These are phyloP conservation scores for Schizaphis graminum DNA, from an alignment of 2,888 invertebrate genomes.

Conservation along the genomic window DNA sequence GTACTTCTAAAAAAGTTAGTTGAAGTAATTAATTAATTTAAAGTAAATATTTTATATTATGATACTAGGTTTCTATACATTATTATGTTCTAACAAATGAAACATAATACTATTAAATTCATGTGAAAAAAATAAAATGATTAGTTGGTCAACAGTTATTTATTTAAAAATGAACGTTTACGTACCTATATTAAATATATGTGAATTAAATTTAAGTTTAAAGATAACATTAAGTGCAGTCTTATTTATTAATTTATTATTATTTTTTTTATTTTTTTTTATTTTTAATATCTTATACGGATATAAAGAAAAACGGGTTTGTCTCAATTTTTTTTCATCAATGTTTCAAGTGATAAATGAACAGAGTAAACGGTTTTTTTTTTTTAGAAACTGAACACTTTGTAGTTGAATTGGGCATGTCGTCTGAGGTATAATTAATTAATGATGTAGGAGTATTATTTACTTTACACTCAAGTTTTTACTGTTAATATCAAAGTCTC, in stretches of 20 bases:
- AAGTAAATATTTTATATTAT: background rate
- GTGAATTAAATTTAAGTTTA: background rate
- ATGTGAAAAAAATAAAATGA: background rate
- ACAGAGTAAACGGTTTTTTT: background rate
- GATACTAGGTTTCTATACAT: background rate
- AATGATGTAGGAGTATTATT: background rate
- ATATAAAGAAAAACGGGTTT: background rate
- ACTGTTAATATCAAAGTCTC: background rate
- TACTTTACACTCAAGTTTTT: background rate
- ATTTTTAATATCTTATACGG: background rate
- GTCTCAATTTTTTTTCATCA: background rate
- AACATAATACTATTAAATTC: background rate
- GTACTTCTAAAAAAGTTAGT: background rate
- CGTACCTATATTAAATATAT: background rate
- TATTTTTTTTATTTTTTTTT: background rate
- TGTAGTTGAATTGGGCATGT: background rate
- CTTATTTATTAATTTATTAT: background rate
- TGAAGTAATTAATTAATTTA: background rate
- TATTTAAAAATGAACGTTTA: background rate
- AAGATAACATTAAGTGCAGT: background rate
- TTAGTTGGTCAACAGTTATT: background rate
- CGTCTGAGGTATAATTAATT: background rate
- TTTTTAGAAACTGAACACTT: background rate
- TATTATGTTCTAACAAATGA: background rate
- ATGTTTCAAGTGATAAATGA: conserved; percentile 7